phyloP scores from a whole-genome alignment of 1,140 invertebrate genomes.

The Venturia canescens region DNA sequence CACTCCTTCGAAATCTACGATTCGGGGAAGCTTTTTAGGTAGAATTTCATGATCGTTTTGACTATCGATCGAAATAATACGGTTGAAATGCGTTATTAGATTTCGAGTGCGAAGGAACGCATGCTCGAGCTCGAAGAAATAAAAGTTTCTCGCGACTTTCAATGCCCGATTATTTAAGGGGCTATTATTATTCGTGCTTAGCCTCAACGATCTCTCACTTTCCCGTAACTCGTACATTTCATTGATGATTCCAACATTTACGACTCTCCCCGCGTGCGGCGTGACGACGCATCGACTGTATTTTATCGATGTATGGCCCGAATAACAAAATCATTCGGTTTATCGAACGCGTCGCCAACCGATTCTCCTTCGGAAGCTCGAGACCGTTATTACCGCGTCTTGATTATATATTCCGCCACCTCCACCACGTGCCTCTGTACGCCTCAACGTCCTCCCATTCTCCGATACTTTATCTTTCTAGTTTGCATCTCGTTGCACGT shows the following conservation, averaged over 20 bases:
- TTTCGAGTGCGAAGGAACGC: no score
- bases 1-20: background rate
- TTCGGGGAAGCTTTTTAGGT: no score
- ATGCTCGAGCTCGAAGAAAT: no score
- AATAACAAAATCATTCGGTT: slow-evolving; percentile 31
- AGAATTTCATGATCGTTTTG: background rate
- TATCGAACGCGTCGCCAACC: background rate
- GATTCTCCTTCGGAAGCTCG: no score
- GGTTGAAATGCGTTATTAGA: no score
- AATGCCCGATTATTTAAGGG: background rate
- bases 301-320: slow-evolving; percentile 23
- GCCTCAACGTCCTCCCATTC: slow-evolving; percentile 11
- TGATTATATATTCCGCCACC: slow-evolving; percentile 17
- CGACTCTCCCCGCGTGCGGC: background rate
- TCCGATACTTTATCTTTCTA: background rate
- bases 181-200: background rate
- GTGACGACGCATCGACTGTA: background rate
- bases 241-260: slow-evolving; percentile 26
- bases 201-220: background rate
- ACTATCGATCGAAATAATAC: no score
- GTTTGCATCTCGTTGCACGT: background rate
- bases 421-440: slow-evolving; percentile 13
- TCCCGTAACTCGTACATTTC: slow-evolving; percentile 25
- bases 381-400: slow-evolving; percentile 26
- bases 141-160: background rate